These are phyloP conservation scores for Sceloporus tristichus DNA, from an alignment of 2,113 vertebrate species.

Conservation along the genomic window DNA sequence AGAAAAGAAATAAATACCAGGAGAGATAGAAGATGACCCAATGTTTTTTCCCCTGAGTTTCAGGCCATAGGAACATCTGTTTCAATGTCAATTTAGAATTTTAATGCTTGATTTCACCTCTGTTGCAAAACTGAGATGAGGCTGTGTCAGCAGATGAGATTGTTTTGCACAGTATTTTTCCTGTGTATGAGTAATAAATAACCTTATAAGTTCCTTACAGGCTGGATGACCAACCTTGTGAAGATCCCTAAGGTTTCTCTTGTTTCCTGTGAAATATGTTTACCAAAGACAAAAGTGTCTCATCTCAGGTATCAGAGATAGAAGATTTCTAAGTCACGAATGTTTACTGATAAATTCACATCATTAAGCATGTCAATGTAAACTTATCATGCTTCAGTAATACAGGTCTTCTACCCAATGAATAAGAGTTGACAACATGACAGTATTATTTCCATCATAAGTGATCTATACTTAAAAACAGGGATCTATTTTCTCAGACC, in stretches of 20 bases:
- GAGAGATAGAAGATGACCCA: background rate
- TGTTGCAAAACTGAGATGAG: background rate
- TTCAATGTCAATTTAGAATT: background rate
- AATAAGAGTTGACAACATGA: background rate
- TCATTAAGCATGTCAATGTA: background rate
- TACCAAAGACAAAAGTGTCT: accelerated
- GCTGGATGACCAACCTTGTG: background rate
- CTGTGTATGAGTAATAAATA: background rate
- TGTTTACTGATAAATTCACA: background rate
- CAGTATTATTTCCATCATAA: background rate
- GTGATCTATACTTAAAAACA: slow-evolving; percentile 53
- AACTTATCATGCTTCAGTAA: background rate
- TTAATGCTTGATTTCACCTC: background rate
- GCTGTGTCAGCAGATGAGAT: background rate
- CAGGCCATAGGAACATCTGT: background rate
- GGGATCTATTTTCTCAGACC: background rate
- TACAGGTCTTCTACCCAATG: background rate
- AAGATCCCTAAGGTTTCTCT: background rate
- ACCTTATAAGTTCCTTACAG: background rate
- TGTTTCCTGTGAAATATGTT: background rate
- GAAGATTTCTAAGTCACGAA: background rate
- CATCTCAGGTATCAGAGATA: background rate
- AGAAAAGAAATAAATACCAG: too few species aligned
- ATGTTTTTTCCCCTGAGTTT: too few species aligned
- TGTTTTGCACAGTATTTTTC: background rate